These are phyloP conservation scores for Phaonia tiefii DNA, from an alignment of 2,888 invertebrate genomes.

Conservation along the genomic window DNA sequence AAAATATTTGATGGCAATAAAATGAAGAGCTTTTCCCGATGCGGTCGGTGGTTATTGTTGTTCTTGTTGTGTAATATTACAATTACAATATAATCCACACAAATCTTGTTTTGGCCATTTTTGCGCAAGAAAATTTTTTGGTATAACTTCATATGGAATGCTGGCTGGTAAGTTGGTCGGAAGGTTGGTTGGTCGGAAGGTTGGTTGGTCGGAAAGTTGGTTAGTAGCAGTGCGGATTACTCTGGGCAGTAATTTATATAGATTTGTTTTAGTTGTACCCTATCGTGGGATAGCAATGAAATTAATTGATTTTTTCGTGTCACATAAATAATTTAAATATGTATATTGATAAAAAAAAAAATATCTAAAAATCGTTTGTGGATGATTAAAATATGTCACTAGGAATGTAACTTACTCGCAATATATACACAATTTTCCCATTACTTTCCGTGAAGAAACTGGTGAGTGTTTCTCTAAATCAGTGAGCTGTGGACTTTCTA, in stretches of 20 bases:
- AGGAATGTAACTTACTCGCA: no score
- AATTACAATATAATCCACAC: conserved; percentile 13
- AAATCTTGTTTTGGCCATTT: conserved; percentile 35
- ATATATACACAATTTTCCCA: no score
- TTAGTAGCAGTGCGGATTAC: background rate
- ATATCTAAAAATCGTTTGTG: no score
- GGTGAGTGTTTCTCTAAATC: no score
- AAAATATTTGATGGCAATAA: conserved; percentile 39
- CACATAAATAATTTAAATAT: no score
- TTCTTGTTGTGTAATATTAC: conserved; percentile 12
- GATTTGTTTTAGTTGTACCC: conserved; percentile 12
- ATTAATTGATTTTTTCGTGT: conserved; percentile 10
- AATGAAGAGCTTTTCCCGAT: conserved; percentile 28
- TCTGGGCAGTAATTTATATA: conserved; percentile 19
- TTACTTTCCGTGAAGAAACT: no score
- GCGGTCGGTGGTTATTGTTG: background rate
- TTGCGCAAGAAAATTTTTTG: conserved; percentile 11
- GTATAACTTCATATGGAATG: conserved; percentile 9
- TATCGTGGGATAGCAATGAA: background rate
- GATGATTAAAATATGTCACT: no score
- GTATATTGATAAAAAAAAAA: no score
- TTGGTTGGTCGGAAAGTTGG: conserved; percentile 3
- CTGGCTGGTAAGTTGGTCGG: background rate
- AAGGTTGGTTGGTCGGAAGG: conserved; percentile 19
- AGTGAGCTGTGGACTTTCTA: no score